phyloP scores from a whole-genome alignment of 2,797 vertebrate species.

The Eleutherodactylus coqui region DNA sequence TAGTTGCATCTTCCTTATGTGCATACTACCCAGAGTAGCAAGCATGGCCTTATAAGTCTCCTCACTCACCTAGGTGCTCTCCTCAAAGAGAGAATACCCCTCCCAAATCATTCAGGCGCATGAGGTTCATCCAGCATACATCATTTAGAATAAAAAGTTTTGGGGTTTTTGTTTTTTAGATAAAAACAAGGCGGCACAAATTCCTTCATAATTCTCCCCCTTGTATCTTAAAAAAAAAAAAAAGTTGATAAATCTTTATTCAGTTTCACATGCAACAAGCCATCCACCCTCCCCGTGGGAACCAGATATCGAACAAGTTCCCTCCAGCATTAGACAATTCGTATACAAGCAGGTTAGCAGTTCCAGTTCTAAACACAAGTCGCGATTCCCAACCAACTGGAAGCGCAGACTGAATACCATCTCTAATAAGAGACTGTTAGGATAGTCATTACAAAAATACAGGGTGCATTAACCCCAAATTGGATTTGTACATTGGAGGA shows the following conservation, averaged over 20 bases:
- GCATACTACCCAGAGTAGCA: too few relatives aligned
- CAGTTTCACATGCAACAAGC: background rate
- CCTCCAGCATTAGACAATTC: background rate
- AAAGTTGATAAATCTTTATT: background rate
- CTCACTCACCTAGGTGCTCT: too few relatives aligned
- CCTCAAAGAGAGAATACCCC: too few relatives aligned
- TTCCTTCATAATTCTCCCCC: too few relatives aligned
- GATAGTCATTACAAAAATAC: background rate
- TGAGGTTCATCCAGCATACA: too few relatives aligned
- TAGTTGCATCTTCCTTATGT: too few relatives aligned
- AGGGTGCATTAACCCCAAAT: background rate
- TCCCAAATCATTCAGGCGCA: too few relatives aligned
- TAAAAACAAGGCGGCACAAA: too few relatives aligned
- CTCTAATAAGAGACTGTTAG: background rate
- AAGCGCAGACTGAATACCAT: background rate
- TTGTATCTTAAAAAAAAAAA: too few relatives aligned
- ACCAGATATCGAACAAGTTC: background rate
- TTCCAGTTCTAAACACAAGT: background rate
- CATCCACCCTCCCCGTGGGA: slow-evolving; percentile 5
- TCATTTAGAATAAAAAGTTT: too few relatives aligned
- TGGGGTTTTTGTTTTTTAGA: too few relatives aligned
- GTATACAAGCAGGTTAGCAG: background rate
- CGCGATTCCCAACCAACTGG: background rate
- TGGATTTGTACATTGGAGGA: background rate
- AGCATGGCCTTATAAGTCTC: too few relatives aligned